Base-by-base conservation (phyloP, 2,888 invertebrate genomes). In the Tiphia femorata region DNA sequence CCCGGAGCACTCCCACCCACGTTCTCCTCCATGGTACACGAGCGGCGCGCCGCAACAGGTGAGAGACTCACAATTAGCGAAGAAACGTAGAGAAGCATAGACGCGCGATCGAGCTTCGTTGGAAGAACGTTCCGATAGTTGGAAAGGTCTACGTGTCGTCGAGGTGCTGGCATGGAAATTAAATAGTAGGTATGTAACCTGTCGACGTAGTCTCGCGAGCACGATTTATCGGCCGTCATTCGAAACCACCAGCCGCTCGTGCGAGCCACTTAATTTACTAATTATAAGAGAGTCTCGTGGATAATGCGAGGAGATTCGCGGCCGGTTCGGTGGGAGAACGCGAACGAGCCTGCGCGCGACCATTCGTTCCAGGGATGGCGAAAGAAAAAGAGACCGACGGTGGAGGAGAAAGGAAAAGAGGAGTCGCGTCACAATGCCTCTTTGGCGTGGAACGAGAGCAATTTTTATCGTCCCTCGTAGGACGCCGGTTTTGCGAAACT, bases 1-100 rank as follows among this genome's bases (percentile, higher is more conserved):
- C 72, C 62, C 56, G 72, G 67, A 72, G 69, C 70, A 66, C 74
- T 76, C 75, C 78, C 77, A 77, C 79, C 73, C 74, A 76, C 76
- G 67, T 73, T 61, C 70, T 68, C 73, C 75, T 74, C 77, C 75
- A 76, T 70, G 73, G 69, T 21, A 33, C 21, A 49, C 52, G 58
- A 54, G 64, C 38, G 52, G 42, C 16, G 62, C 65, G 63, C 66
- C 53, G 73, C 76, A 77, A 78, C 78, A 78, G 77, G 77, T 77
- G 78, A 76, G 73, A 72, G 73, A 69, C 75, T 75, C n/a, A n/a
- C n/a, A n/a, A n/a, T n/a, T n/a, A n/a, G n/a, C n/a, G n/a, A n/a
- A 42, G 16, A 42, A 10, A 42, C 14, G 16, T 3, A 41, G 5
- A 60, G 43, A 49, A 38, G 41, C 41, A 51, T 50, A 53, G 54